Conservation (phyloP, 2,113 vertebrate species). For the Coreoperca whiteheadi region DNA sequence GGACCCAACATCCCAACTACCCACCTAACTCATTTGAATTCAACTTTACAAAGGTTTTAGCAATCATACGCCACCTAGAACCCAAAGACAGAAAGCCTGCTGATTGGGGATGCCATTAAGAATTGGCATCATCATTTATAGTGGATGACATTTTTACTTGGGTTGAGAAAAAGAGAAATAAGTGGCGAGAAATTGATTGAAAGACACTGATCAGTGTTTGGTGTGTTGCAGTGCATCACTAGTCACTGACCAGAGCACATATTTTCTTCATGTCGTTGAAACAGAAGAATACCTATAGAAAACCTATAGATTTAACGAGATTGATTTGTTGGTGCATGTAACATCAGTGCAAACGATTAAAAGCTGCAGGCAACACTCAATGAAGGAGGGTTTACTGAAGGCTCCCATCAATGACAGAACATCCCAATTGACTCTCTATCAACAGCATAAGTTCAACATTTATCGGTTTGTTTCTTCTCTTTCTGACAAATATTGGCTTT, state of each 20-base stretch:
- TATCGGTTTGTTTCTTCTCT: slow-evolving; percentile 21
- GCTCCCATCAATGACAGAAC: neutral
- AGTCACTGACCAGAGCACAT: neutral
- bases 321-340: slow-evolving; percentile 21
- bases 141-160: slow-evolving; percentile 41
- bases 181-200: slow-evolving; percentile 1
- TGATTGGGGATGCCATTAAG: slow-evolving; percentile 17
- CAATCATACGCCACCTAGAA: neutral
- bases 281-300: slow-evolving; percentile 3
- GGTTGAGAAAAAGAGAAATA: neutral
- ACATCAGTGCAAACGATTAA: slow-evolving; percentile 18
- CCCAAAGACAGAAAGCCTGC: neutral
- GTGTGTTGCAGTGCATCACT: neutral
- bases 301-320: neutral
- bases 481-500: slow-evolving; percentile 62
- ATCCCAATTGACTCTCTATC: slow-evolving; percentile 29
- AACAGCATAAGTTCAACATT: slow-evolving; percentile 42
- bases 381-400: slow-evolving; percentile 18
- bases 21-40: slow-evolving; percentile 26
- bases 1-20: neutral
- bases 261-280: neutral
- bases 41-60: slow-evolving; percentile 30
- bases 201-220: neutral
- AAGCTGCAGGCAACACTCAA: slow-evolving; percentile 9
- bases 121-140: slow-evolving; percentile 34